Conservation (phyloP, 1,140 invertebrate genomes). For the Tribolium castaneum region DNA sequence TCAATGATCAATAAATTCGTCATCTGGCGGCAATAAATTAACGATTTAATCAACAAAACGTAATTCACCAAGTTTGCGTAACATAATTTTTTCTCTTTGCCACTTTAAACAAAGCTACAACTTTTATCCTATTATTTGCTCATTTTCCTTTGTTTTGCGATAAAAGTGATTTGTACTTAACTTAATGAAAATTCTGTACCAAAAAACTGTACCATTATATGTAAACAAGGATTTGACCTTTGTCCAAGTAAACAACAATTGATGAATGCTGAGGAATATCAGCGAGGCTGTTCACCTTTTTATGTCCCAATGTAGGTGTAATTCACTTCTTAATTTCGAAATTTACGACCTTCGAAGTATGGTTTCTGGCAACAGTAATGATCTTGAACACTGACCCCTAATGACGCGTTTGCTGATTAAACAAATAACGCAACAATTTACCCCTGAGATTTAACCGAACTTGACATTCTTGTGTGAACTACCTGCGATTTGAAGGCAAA, state of each 20-base stretch:
- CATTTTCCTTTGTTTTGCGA: too few species aligned
- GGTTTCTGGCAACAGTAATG: not conserved
- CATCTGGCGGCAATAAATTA: too few species aligned
- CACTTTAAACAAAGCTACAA: too few species aligned
- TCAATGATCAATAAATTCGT: too few species aligned
- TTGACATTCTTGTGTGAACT: conserved; percentile 1
- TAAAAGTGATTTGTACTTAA: too few species aligned
- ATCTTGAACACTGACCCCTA: not conserved
- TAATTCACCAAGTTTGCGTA: too few species aligned
- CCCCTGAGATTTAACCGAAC: not conserved
- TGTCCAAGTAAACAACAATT: not conserved
- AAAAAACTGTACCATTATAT: not conserved
- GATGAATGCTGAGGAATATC: not conserved
- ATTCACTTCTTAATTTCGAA: not conserved
- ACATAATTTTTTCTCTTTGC: too few species aligned
- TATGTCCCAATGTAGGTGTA: not conserved
- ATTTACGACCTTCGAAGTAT: not conserved
- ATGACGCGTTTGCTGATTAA: not conserved
- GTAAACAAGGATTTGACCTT: conserved; percentile 9
- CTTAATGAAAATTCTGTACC: not conserved
- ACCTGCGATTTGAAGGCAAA: not conserved
- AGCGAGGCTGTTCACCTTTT: conserved; percentile 6
- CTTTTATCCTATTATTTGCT: too few species aligned
- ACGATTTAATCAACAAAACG: too few species aligned
- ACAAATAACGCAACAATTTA: not conserved